A percentile compares a stretch with the other conserved stretches of the same genome.
Evolutionary conservation across 2,797 vertebrate genomes (phyloP).

Genomic region (Acanthopagrus latus): DNA sequence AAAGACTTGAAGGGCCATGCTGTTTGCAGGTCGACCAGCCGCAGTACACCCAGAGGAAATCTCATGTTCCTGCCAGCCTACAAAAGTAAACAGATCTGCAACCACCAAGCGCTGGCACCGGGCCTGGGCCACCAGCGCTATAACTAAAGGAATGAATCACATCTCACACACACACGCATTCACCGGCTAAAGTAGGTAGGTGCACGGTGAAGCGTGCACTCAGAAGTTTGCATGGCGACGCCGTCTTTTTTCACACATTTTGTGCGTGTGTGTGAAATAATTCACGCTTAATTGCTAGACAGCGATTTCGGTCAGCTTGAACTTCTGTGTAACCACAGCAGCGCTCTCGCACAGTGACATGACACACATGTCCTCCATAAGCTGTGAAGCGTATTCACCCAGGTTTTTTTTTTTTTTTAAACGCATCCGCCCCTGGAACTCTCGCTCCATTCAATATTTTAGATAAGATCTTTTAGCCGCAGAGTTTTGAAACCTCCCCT

Average conservation of each 20-base stretch:
- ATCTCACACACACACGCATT: slow-evolving; percentile 46
- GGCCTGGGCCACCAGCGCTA: slow-evolving; percentile 66
- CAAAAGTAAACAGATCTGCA: slow-evolving; percentile 81
- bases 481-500: slow-evolving; percentile 47
- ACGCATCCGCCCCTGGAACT: slow-evolving; percentile 46
- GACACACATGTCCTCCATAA: slow-evolving; percentile 37
- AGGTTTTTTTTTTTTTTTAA: slow-evolving; percentile 46
- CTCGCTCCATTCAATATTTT: slow-evolving; percentile 62
- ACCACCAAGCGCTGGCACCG: slow-evolving; percentile 70
- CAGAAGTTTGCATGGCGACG: neutral
- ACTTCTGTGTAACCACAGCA: slow-evolving; percentile 41
- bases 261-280: neutral
- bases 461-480: slow-evolving; percentile 65
- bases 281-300: slow-evolving; percentile 6
- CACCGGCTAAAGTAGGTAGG: slow-evolving; percentile 9
- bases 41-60: slow-evolving; percentile 78
- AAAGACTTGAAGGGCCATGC: slow-evolving; percentile 55
- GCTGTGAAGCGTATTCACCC: slow-evolving; percentile 47
- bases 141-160: slow-evolving; percentile 65
- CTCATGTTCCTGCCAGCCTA: slow-evolving; percentile 81
- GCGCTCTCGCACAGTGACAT: slow-evolving; percentile 1
- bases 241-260: slow-evolving; percentile 2
- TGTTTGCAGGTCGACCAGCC: slow-evolving; percentile 72
- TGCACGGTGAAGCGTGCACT: neutral
- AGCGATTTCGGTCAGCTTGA: neutral